Evolutionary conservation across 2,797 vertebrate genomes (phyloP), one percentile per base, ranked within the genome.

Genomic region (Myotis daubentonii): DNA sequence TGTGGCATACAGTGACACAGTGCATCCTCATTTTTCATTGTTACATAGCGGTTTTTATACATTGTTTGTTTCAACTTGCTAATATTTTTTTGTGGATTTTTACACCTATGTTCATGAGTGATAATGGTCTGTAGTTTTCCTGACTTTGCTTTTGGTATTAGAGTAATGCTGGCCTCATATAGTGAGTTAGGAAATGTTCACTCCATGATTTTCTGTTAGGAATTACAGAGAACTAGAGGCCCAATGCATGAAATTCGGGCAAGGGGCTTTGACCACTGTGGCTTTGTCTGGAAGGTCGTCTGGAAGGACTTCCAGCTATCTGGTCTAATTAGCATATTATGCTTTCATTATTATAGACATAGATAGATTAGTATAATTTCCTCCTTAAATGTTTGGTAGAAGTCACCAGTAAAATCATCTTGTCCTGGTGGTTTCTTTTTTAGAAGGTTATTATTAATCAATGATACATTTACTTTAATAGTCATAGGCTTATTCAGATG

Each of bases 21-120:
- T 47, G 22, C 23, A 30, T 68, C n/a, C 38, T 84, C 47, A 44
- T 53, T 84, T 91, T 84, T 91, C 1, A 7, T 68, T 68, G 23
- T 28, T 71, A 65, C 22, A 22, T 41, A 33, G 17, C 38, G 62
- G 4, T 93, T 87, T 87, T 82, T 49, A 38, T 51, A 49, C 3
- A 44, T 90, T n/a, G 2, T 33, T 79, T 86, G 17, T 25, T 93
- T 91, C 5, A n/a, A 33, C 84, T 93, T 91, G 28, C 66, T 93
- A 16, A 38, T 22, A 55, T 87, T 17, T 75, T 84, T 87, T 70
- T 70, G 28, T 74, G 28, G 23, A 47, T 81, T 66, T 92, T 74
- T 51, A 53, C 15, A 33, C 36, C 16, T 88, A 0, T 84, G 33
- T 72, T 87, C 33, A 38, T 68, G 20, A 60, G 53, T 68, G 41